phyloP scores from a whole-genome alignment of 2,888 invertebrate genomes.

The Drosophila nr. perissopoda region DNA sequence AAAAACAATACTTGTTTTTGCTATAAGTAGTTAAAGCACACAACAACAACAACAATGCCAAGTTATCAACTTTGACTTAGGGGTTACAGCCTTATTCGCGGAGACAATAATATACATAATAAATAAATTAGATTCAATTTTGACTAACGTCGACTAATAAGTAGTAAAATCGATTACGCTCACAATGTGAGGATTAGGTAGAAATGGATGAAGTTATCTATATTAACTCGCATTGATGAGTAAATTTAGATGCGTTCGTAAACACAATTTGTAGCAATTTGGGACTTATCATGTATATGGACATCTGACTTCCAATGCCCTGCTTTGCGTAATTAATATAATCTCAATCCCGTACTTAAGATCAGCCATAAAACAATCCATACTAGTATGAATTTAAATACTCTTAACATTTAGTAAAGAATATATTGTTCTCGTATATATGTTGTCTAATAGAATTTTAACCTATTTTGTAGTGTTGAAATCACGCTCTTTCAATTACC shows the following conservation, averaged over 20 bases:
- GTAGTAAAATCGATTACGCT: not conserved
- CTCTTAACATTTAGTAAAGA: not conserved
- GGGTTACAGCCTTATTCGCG: not conserved
- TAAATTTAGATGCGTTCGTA: not conserved
- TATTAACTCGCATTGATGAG: not conserved
- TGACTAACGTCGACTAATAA: not conserved
- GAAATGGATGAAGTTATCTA: not conserved
- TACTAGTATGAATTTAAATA: not conserved
- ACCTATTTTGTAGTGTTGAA: not conserved
- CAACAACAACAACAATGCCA: not conserved
- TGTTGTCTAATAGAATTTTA: not conserved
- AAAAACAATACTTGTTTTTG: not conserved
- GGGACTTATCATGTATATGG: not conserved
- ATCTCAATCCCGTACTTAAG: not conserved
- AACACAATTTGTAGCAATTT: not conserved
- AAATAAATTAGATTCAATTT: not conserved
- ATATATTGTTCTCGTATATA: not conserved
- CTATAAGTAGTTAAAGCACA: not conserved
- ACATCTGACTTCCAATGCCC: not conserved
- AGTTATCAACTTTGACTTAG: not conserved
- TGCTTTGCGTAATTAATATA: not conserved
- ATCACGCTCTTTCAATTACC: conserved; percentile 10
- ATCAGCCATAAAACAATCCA: not conserved
- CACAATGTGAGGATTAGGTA: not conserved
- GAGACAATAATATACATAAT: not conserved